Percentiles rank a stretch among this genome's conserved stretches.
phyloP scores from a whole-genome alignment of 1,140 invertebrate genomes.

The Cydia amplana region DNA sequence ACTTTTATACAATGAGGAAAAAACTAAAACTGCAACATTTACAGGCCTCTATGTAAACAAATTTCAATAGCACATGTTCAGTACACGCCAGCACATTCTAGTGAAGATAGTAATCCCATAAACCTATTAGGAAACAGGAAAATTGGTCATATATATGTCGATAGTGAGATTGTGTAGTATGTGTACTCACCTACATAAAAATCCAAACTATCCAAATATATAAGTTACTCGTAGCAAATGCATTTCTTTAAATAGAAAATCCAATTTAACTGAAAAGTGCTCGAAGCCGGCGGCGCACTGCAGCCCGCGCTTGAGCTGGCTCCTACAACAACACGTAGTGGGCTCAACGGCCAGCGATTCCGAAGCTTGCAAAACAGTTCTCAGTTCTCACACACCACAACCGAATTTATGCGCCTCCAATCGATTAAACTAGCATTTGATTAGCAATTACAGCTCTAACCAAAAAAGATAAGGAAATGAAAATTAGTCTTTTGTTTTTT shows the following conservation, averaged over 20 bases:
- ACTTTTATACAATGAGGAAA: no score
- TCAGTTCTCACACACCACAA: background rate
- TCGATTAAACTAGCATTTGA: background rate
- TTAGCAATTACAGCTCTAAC: background rate
- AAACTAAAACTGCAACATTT: no score
- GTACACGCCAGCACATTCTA: background rate
- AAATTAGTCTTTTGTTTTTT: slow-evolving; percentile 20
- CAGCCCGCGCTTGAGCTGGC: slow-evolving; percentile 1
- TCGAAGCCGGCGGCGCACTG: slow-evolving; percentile 9
- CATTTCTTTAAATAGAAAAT: background rate
- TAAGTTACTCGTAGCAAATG: background rate
- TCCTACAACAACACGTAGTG: slow-evolving; percentile 24
- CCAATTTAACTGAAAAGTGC: background rate
- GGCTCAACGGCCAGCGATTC: background rate
- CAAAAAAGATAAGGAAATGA: background rate
- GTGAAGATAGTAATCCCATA: background rate
- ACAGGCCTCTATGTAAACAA: no score
- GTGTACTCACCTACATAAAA: slow-evolving; percentile 26
- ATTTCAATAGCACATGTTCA: background rate
- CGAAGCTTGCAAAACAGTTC: background rate
- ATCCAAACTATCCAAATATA: background rate
- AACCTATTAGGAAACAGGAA: background rate
- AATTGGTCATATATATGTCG: background rate
- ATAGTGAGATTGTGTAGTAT: background rate
- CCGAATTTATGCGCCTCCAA: background rate